Evolutionary conservation across 1,140 invertebrate species (phyloP), one percentile per base, ranked within the genome.

Genomic region (Bombus waltoni): DNA sequence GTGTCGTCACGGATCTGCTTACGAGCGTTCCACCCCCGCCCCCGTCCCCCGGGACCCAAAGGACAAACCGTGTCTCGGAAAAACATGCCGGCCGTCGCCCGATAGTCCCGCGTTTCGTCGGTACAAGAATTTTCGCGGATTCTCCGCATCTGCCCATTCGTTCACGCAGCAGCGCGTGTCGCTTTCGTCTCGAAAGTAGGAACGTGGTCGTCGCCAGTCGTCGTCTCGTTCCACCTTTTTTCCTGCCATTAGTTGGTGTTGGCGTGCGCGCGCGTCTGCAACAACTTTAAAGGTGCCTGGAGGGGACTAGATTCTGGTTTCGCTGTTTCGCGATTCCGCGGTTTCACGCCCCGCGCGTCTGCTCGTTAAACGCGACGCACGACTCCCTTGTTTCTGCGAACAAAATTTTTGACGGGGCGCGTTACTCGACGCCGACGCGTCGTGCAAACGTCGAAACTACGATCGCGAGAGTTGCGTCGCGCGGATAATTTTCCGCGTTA

Each of bases 361-460:
- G 72, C 42, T 68, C 62, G 82, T 78, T 78, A 71, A 84, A 70
- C 75, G 82, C 59, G 72, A 83, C 75, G 35, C 82, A 62, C 75
- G 53, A 11, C 82, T 79, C 82, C 75, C 82, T 28, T 71, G 75
- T 44, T 35, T 35, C 75, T 10, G 6, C 42, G 62, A 72, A 32
- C 22, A 28, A 53, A 53, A 53, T 53, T 53, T 53, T 53, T 15
- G 47, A 53, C 47, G 47, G 38, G 38, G 3, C 38, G 38, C 38
- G 38, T 38, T 38, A 38, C 38, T 38, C 38, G 2, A 38, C 38
- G 2, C 38, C 38, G 18, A 18, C 38, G 13, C 15, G 11, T 0
- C 65, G 65, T 1, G 25, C 59, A 4, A n/a, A 62, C 62, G 62
- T 65, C 62, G 62, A 32, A 66, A 18, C n/a, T 15, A 32, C 47